Base-by-base conservation (phyloP, 1,140 invertebrate species). In the Harpegnathos saltator region DNA sequence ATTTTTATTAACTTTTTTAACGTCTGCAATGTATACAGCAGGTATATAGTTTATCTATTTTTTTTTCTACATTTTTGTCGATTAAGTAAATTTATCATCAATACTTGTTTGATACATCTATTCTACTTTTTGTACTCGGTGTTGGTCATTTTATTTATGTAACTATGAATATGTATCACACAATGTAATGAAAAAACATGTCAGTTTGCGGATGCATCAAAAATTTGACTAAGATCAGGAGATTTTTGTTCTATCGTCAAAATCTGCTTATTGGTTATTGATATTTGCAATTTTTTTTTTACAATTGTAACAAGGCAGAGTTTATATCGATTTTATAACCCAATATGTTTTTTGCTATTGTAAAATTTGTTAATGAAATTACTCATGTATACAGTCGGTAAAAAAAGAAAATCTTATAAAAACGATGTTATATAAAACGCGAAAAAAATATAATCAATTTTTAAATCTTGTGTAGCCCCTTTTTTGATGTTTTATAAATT, bases 1-100 rank as follows among this genome's bases (percentile, higher is more conserved):
- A 82, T 90, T 89, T 91, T 90, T 92, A 91, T 89, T 89, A 88
- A 75, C 75, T 78, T 88, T 88, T 85, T 66, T 73, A 88, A 71
- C 26, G 69, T 62, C 68, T 71, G 66, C 59, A 61, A 74, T 77
- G 44, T 84, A 44, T 44, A 44, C 38, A 82, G 17, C 38, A 86
- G 69, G 26, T 63, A 19, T n/a, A 63, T 44, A 72, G 24, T 24
- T 61, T 72, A 63, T 65, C 75, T 87, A 82, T 83, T 82, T 33
- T 83, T 29, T 82, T 83, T 88, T 78, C 33, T 88, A 86, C 52
- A 48, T 86, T 66, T 61, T 84, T 54, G 48, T 75, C 62, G 12
- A 50, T 85, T 65, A 59, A 78, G 15, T 33, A 58, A 71, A 66
- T 66, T 87, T 56, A 56, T 54, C 38, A 29, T 59, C 58, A 52